Percentiles rank a stretch among this genome's conserved stretches.
Evolutionary conservation across 2,113 vertebrate genomes (phyloP).

Genomic region (Argyrosomus japonicus): DNA sequence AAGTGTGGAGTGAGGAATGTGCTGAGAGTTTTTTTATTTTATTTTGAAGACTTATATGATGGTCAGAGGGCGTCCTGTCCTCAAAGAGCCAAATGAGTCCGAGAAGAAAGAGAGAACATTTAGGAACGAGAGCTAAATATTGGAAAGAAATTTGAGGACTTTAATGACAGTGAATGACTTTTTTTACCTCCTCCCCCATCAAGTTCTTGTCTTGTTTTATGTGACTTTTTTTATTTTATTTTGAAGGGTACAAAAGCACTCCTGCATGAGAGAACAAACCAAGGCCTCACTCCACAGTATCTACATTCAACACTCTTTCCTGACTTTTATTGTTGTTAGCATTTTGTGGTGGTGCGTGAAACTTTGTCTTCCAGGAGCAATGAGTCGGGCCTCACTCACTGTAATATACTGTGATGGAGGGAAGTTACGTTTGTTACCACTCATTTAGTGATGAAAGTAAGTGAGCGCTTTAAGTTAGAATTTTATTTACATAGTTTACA

Average conservation of each 20-base stretch:
- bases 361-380: constrained; percentile 27
- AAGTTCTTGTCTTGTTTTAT: constrained; percentile 29
- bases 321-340: not conserved
- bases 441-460: constrained; percentile 20
- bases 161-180: constrained; percentile 40
- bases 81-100: constrained; percentile 16
- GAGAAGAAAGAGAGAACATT: not conserved
- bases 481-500: constrained; percentile 25
- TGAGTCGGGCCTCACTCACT: not conserved
- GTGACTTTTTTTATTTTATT: constrained; percentile 35
- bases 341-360: constrained; percentile 14
- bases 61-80: not conserved
- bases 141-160: constrained; percentile 29
- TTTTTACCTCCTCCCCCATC: constrained; percentile 53
- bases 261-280: constrained; percentile 40
- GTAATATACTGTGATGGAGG: not conserved
- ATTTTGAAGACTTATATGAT: constrained; percentile 28
- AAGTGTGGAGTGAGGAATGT: constrained; percentile 5
- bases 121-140: not conserved
- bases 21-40: constrained; percentile 19
- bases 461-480: not conserved
- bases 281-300: constrained; percentile 19
- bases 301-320: not conserved
- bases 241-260: constrained; percentile 65
- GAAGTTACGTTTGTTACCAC: constrained; percentile 12